Base-by-base conservation (phyloP, 2,888 invertebrate genomes). In the Parelbella ahira region DNA sequence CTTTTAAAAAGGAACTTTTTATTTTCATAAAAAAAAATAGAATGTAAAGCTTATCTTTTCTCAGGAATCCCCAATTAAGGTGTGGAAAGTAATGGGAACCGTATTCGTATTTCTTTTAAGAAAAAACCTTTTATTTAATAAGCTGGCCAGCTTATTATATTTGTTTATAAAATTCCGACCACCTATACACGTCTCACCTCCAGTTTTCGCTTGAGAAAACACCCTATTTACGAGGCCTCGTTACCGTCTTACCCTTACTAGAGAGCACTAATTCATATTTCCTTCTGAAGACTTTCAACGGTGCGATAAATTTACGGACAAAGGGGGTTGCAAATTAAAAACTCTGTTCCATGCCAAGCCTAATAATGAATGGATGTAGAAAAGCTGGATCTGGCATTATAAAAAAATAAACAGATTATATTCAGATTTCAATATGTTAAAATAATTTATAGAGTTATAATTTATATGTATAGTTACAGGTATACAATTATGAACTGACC, bases 241-340 rank as follows among this genome's bases (percentile, higher is more conserved):
- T 79, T 78, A 79, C 54, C 67, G 59, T 61, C 63, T 64, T 66
- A 56, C 67, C 61, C 64, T 59, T 38, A 37, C 56, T 24, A 54
- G 60, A 70, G 63, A 65, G 67, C 67, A 64, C 75, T 81, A 79
- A 82, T 83, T 82, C 77, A 80, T 81, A 82, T 78, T 79, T 82
- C 73, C 67, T 41, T 34, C 41, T 63, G 68, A 71, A 75, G 74
- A 73, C 67, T 63, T 73, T 68, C 74, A 71, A 60, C 73, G 68
- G 65, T 46, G 73, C 75, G 71, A 69, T 64, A 75, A 83, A 80
- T 80, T 79, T 63, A 67, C 66, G 64, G 60, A 76, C 79, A 74
- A 78, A 70, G 71, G 70, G 75, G 74, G 67, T 62, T 63, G 68
- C 71, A 81, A 84, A 82, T 83, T 83, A 82, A 83, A 83, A 83